Percentiles rank a stretch among this genome's conserved stretches.
phyloP scores from a whole-genome alignment of 2,797 vertebrate genomes.

The Thamnophis elegans region DNA sequence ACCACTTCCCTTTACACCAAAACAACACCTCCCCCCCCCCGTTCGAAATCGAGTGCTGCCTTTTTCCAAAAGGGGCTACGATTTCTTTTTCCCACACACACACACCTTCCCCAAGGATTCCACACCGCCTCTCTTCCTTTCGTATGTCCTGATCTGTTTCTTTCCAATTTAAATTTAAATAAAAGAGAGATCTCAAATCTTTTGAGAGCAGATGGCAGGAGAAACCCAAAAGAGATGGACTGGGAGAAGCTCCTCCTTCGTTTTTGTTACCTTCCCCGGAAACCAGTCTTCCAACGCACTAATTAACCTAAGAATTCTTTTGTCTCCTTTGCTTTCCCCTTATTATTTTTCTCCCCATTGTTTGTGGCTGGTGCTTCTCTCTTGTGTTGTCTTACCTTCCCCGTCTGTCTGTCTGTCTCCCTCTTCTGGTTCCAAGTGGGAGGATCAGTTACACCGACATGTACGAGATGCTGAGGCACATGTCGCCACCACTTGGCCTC shows the following conservation, averaged over 20 bases:
- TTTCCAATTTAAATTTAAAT: neutral
- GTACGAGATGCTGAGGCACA: constrained; percentile 99
- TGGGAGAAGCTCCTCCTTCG: constrained; percentile 61
- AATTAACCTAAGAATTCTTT: constrained; percentile 82
- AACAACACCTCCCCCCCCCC: neutral
- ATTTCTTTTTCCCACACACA: neutral
- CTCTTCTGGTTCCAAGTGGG: constrained; percentile 78
- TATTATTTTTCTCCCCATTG: constrained; percentile 54
- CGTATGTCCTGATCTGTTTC: neutral
- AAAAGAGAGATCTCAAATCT: neutral
- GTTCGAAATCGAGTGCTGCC: constrained; percentile 51
- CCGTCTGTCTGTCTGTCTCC: constrained; percentile 64
- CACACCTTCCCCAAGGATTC: constrained; percentile 59
- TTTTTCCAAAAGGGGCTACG: neutral
- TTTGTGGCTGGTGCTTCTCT: constrained; percentile 53
- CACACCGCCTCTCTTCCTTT: constrained; percentile 50
- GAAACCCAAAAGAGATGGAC: constrained; percentile 54
- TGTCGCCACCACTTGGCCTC: constrained; percentile 99
- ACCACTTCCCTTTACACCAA: constrained; percentile 41
- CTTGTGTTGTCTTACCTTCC: constrained; percentile 42
- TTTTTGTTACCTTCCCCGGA: constrained; percentile 54
- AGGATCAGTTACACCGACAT: constrained; percentile 99
- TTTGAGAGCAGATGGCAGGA: constrained; percentile 50
- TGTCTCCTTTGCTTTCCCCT: constrained; percentile 76
- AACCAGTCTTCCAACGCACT: constrained; percentile 69